A percentile compares a stretch with the other conserved stretches of the same genome.
phyloP scores from a whole-genome alignment of 2,888 invertebrate genomes.

The Ypsolopha scabrella region DNA sequence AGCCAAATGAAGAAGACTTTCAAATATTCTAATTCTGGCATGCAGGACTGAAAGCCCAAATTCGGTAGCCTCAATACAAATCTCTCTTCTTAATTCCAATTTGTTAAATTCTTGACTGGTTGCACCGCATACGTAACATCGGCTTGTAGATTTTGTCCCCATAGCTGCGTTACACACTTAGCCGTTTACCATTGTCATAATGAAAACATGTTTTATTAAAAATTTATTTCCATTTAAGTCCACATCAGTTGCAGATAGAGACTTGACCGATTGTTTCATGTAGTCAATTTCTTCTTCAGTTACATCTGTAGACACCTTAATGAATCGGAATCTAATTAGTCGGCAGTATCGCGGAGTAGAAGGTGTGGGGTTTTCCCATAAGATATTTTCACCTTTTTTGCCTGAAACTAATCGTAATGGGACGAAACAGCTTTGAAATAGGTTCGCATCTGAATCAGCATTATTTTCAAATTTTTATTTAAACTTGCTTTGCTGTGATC shows the following conservation, averaged over 20 bases:
- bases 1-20: no score
- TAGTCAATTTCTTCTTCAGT: not conserved
- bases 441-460: no score
- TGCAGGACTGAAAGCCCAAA: no score
- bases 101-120: no score
- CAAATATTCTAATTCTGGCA: no score
- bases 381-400: not conserved
- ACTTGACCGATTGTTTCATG: not conserved
- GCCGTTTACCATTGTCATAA: conserved; percentile 1
- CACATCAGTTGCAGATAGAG: not conserved
- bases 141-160: no score
- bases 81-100: no score
- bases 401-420: not conserved
- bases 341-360: not conserved
- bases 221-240: not conserved
- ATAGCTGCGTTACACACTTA: not conserved
- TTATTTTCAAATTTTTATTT: not conserved
- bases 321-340: not conserved
- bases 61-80: no score
- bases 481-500: not conserved
- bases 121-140: no score
- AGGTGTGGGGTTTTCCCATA: not conserved
- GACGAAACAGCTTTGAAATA: not conserved
- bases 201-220: not conserved
- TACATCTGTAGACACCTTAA: not conserved